Evolutionary conservation across 2,797 vertebrate species (phyloP), one percentile per base, ranked within the genome.

Genomic region (Pipistrellus pipistrellus): DNA sequence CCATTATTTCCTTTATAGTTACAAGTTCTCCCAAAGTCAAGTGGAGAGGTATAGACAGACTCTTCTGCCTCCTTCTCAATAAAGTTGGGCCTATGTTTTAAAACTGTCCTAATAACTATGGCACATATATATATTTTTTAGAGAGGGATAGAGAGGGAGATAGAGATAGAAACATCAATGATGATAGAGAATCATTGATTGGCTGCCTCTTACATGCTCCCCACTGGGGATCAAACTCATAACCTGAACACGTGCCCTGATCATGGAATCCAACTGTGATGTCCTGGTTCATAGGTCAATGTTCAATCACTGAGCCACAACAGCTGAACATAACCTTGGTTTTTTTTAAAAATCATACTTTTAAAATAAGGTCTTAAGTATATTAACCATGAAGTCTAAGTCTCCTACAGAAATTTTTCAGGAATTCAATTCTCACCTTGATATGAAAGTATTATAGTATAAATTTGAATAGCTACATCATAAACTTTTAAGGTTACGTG

Each of bases 351-450:
- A 91, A 73, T 72, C 41, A 73, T 35, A 32, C 8, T 88, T 90
- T 23, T 25, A 71, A 72, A 75, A 85, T 76, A 48, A 78, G 23
- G 7, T 84, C 69, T 66, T 94, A 69, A 17, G 27, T 85, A 90
- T 90, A 3, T 92, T 30, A 93, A 85, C 6, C 25, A 72, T 91
- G n/a, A 88, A 51, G 1, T 44, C 32, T 88, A 72, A 13, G 3
- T 38, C 30, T 86, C 23, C 30, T 44, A 38, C 5, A 78, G 27
- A 88, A 55, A 64, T 15, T 46, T 68, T 82, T 90, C 13, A 75
- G 35, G 53, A 84, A 94, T 68, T 17, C 18, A 75, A 0, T 91
- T 93, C n/a, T 96, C 25, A 85, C 4, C 6, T 96, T 82, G 23
- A 51, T 15, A 20, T 93, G 10, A 83, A 88, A 57, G 38, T 38